Conservation (phyloP, 2,113 vertebrate species). For the Nibea albiflora region DNA sequence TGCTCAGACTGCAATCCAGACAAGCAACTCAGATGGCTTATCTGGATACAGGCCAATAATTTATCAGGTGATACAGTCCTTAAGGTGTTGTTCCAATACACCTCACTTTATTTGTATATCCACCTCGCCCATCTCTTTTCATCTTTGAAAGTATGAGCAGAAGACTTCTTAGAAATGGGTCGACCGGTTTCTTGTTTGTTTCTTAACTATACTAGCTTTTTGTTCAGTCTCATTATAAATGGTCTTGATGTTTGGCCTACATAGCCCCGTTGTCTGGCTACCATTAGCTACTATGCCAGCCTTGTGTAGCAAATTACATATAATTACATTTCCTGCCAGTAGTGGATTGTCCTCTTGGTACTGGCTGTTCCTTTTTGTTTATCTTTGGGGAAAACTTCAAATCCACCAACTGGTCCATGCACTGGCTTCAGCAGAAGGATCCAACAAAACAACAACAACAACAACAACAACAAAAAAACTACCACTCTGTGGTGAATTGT, state of each 20-base stretch:
- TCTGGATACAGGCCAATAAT: neutral
- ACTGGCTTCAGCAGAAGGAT: neutral
- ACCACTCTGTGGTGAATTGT: neutral
- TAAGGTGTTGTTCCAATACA: neutral
- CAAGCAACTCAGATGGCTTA: neutral
- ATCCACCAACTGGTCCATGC: neutral
- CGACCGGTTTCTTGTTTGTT: neutral
- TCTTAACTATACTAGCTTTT: neutral
- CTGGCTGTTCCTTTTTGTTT: conserved; percentile 13
- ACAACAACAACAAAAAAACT: too few species aligned
- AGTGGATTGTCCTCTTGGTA: neutral
- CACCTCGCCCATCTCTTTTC: neutral
- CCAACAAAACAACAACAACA: neutral
- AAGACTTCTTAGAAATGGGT: neutral
- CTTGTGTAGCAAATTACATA: conserved; percentile 12
- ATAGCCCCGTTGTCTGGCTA: neutral
- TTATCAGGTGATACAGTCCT: neutral
- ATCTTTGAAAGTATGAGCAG: neutral
- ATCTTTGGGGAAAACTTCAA: neutral
- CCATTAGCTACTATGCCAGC: conserved; percentile 5
- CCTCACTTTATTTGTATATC: neutral
- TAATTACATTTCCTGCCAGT: conserved; percentile 2
- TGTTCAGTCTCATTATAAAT: conserved; percentile 7
- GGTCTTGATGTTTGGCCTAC: neutral
- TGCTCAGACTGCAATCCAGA: neutral